Evolutionary conservation across 2,113 vertebrate genomes (phyloP).

Genomic region (Gorsachius goisagi): DNA sequence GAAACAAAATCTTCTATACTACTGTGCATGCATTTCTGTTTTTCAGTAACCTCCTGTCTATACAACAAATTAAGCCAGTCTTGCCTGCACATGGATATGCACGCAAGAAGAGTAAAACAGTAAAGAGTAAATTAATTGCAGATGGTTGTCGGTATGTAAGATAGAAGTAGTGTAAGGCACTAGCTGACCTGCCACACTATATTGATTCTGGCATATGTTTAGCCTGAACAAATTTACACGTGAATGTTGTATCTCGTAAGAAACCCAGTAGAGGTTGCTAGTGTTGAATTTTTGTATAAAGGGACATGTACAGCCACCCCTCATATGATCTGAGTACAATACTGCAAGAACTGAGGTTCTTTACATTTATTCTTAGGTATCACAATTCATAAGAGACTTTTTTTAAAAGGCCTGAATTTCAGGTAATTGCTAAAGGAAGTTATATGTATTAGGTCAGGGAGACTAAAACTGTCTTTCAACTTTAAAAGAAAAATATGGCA

Average conservation of each 20-base stretch:
- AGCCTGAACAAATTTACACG: not conserved
- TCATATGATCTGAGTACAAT: not conserved
- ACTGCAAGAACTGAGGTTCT: not conserved
- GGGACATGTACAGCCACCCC: not conserved
- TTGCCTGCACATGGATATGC: not conserved
- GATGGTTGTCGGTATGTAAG: not conserved
- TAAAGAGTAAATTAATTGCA: not conserved
- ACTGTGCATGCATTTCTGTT: not conserved
- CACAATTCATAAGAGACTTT: not conserved
- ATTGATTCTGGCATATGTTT: not conserved
- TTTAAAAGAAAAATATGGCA: not conserved
- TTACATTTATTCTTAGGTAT: not conserved
- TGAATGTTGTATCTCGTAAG: not conserved
- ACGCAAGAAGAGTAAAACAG: not conserved
- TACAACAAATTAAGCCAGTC: not conserved
- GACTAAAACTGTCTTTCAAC: not conserved
- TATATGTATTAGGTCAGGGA: not conserved
- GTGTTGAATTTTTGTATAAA: not conserved
- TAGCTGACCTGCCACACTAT: not conserved
- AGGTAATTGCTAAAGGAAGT: not conserved
- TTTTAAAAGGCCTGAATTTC: not conserved
- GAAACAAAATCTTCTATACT: not conserved
- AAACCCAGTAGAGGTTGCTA: not conserved
- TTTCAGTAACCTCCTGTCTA: not conserved
- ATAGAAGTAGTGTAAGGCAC: not conserved